Evolutionary conservation across 2,888 invertebrate genomes (phyloP), one percentile per base, ranked within the genome.

Genomic region (Antheraea assamensis): DNA sequence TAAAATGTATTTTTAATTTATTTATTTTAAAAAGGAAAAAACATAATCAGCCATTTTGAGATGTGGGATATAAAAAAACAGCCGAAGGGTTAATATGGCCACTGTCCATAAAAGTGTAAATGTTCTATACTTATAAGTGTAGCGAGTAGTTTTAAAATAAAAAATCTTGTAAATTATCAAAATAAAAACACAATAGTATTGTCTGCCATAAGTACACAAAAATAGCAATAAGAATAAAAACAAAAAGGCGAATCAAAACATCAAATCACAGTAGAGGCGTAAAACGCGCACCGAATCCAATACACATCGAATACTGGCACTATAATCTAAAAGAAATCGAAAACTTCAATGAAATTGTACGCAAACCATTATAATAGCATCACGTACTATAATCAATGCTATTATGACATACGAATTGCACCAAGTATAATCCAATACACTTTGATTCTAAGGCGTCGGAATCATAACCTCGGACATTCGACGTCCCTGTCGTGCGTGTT

Each of bases 331-430:
- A 91, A 89, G 90, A 92, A 92, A 92, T 92, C 90, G 88, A 90
- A 89, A 87, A 84, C 84, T 84, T 84, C 74, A 81, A 85, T 81
- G 85, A 88, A 91, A 90, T 90, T 86, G 88, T 87, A 82, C 82
- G 68, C 83, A 80, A 90, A 91, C 89, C 85, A 92, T 93, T 91
- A 92, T 94, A 94, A 94, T 94, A 87, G 90, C 91, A 93, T 94
- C 94, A 94, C 94, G 94, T 94, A 93, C 88, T 84, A 91, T 92
- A 93, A 94, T 92, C 92, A 90, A 85, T 78, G 91, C 88, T 91
- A 94, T 94, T 94, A 94, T 94, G 93, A 94, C 94, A 93, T 92
- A 91, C 91, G 92, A 92, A 93, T 92, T 92, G 92, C 92, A 90
- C 92, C 92, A 90, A 93, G 85, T 91, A 92, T 94, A 94, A 94